Evolutionary conservation across 2,888 invertebrate genomes (phyloP).

Genomic region (Agonopterix subpropinquella): DNA sequence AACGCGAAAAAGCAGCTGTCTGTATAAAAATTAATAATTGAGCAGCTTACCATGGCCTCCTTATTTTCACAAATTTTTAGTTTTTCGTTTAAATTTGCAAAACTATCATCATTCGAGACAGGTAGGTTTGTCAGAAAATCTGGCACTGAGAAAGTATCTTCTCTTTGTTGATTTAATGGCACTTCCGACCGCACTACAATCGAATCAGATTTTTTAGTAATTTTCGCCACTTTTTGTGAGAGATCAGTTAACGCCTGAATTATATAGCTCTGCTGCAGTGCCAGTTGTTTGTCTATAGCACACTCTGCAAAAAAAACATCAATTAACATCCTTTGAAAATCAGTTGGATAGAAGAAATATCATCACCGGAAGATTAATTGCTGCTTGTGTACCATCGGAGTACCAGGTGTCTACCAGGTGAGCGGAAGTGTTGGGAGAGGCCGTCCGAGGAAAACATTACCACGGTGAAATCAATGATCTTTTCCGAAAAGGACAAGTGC

Average conservation of each 20-base stretch:
- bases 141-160: not conserved
- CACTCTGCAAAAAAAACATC: not conserved
- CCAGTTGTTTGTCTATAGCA: not conserved
- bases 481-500: too few relatives aligned
- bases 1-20: too few relatives aligned
- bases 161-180: not conserved
- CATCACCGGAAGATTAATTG: too few relatives aligned
- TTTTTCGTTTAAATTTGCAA: not conserved
- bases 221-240: not conserved
- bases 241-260: not conserved
- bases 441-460: too few relatives aligned
- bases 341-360: too few relatives aligned
- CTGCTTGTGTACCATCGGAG: too few relatives aligned
- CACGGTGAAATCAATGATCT: too few relatives aligned
- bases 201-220: not conserved
- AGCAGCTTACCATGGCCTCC: not conserved
- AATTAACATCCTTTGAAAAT: too few relatives aligned
- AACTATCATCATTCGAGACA: not conserved
- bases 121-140: not conserved
- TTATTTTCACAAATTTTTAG: not conserved
- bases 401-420: too few relatives aligned
- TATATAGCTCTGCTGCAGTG: not conserved
- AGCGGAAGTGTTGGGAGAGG: too few relatives aligned
- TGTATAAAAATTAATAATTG: too few relatives aligned
- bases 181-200: too few relatives aligned